phyloP scores from a whole-genome alignment of 2,113 vertebrate species.

The Heteronetta atricapilla region DNA sequence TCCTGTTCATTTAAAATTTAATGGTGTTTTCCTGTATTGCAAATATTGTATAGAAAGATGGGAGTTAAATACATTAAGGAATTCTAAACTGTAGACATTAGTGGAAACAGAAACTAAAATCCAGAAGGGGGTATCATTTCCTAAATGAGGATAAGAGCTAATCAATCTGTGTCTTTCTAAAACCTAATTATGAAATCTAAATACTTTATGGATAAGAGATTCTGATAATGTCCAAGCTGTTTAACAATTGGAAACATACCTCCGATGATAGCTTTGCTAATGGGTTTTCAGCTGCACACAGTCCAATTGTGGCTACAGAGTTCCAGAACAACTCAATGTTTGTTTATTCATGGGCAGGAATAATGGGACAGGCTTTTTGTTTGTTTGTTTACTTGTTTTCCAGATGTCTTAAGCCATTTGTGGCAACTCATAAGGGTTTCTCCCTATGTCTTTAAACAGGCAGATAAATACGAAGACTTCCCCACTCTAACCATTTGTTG shows the following conservation, averaged over 20 bases:
- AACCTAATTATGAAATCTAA: slow-evolving; percentile 60
- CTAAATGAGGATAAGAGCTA: slow-evolving; percentile 35
- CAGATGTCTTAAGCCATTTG: neutral
- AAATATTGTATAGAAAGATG: neutral
- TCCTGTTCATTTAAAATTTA: neutral
- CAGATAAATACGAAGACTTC: neutral
- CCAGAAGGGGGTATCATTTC: slow-evolving; percentile 40
- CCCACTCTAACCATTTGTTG: neutral
- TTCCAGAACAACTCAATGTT: neutral
- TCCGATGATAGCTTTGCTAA: slow-evolving; percentile 46
- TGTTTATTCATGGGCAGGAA: slow-evolving; percentile 2
- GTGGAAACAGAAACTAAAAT: slow-evolving; percentile 44
- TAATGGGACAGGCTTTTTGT: neutral
- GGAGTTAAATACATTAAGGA: slow-evolving; percentile 26
- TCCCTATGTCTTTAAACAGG: neutral
- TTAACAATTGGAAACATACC: slow-evolving; percentile 30
- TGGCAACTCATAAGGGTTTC: neutral
- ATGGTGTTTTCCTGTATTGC: slow-evolving; percentile 11
- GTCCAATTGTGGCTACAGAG: neutral
- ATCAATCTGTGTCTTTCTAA: slow-evolving; percentile 65
- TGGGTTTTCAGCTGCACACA: slow-evolving; percentile 19
- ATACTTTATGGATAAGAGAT: slow-evolving; percentile 51
- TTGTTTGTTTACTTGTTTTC: no score
- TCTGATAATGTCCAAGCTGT: slow-evolving; percentile 38
- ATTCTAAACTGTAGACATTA: slow-evolving; percentile 25